phyloP scores from a whole-genome alignment of 2,888 invertebrate species.

The Augochlorella aurata region DNA sequence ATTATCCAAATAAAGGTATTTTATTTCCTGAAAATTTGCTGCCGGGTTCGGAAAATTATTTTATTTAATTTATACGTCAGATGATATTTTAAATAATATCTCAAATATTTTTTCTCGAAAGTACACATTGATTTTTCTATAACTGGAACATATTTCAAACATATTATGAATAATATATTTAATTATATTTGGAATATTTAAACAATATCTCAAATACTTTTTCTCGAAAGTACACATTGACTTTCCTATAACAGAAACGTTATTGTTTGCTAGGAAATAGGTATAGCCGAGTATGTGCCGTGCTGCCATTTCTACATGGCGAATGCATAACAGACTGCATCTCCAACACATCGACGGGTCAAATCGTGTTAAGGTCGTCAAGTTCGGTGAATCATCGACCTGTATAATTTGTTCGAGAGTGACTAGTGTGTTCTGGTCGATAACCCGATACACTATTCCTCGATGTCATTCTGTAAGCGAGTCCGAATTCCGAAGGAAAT shows the following conservation, averaged over 20 bases:
- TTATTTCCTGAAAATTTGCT: no score
- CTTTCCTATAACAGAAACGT: background rate
- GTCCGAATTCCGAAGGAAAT: constrained; percentile 38
- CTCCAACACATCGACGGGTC: background rate
- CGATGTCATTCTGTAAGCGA: constrained; percentile 44
- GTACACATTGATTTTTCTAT: no score
- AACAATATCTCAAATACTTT: no score
- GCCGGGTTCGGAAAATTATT: no score
- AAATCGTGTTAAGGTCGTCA: constrained; percentile 19
- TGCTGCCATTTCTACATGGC: background rate
- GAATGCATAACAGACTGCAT: constrained; percentile 4
- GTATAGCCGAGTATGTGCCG: background rate
- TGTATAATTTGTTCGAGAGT: constrained; percentile 12
- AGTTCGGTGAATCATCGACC: constrained; percentile 15
- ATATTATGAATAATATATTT: no score
- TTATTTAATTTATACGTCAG: no score
- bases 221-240: no score
- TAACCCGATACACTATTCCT: constrained; percentile 42
- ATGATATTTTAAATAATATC: no score
- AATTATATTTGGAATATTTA: no score
- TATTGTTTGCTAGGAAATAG: background rate
- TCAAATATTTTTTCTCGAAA: no score
- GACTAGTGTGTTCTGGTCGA: constrained; percentile 25
- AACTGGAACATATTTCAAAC: no score
- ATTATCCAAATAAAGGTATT: no score